Conservation (phyloP, 1,140 invertebrate species). For the Pectinophora gossypiella region DNA sequence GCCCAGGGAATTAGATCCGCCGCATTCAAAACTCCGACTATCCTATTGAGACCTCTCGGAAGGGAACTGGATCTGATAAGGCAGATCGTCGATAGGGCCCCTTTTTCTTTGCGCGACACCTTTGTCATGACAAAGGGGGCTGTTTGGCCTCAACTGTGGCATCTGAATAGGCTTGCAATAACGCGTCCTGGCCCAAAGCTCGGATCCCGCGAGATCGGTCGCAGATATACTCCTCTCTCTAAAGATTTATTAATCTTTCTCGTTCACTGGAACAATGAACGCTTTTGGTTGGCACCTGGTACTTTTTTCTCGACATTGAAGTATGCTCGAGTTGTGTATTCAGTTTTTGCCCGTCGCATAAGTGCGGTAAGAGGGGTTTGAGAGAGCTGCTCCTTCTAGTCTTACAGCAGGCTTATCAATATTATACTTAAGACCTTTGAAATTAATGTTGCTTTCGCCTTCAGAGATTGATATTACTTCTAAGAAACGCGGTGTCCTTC, state of each 20-base stretch:
- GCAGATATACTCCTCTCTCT: conserved; percentile 62
- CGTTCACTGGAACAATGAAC: conserved; percentile 63
- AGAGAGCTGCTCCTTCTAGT: conserved; percentile 32
- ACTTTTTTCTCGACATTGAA: conserved; percentile 56
- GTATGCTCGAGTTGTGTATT: conserved; percentile 42
- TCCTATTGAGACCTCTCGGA: conserved; percentile 69
- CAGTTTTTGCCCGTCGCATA: conserved; percentile 49
- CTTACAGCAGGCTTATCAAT: conserved; percentile 1
- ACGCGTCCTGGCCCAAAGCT: conserved; percentile 56
- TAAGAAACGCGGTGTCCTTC: conserved; percentile 17
- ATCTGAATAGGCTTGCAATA: conserved; percentile 71
- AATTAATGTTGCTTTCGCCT: conserved; percentile 6
- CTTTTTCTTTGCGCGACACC: conserved; percentile 72
- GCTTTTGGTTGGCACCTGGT: conserved; percentile 64
- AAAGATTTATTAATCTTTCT: conserved; percentile 74
- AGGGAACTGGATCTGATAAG: conserved; percentile 73
- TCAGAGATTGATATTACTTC: conserved; percentile 10
- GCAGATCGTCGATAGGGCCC: conserved; percentile 67
- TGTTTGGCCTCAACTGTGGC: conserved; percentile 67
- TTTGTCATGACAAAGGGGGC: conserved; percentile 72
- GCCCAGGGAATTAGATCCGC: conserved; percentile 60
- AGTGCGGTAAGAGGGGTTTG: conserved; percentile 32
- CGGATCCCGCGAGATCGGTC: conserved; percentile 66
- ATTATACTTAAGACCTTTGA: conserved; percentile 3
- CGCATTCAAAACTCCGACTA: conserved; percentile 57